These are phyloP conservation scores for Octonoba sinensis DNA, from an alignment of 2,888 invertebrate genomes.

Conservation along the genomic window DNA sequence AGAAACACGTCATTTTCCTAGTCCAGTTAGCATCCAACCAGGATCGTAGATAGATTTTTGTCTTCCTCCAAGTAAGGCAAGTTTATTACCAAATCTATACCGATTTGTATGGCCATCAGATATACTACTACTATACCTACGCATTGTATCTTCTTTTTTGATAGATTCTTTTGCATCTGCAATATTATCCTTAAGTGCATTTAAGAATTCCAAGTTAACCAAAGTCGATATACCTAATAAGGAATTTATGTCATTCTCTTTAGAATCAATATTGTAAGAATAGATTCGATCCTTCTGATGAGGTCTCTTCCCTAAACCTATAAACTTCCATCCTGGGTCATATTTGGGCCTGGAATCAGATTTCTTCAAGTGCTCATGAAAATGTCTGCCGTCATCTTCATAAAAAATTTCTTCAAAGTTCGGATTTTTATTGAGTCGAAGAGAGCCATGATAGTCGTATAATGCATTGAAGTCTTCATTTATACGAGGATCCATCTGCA, in stretches of 20 bases:
- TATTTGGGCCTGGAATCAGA: conserved; percentile 52
- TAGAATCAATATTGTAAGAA: background rate
- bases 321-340: conserved; percentile 61
- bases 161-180: conserved; percentile 28
- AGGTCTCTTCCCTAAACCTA: conserved; percentile 58
- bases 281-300: conserved; percentile 11
- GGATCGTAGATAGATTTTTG: conserved; percentile 54
- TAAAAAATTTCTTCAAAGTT: conserved; percentile 1
- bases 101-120: background rate
- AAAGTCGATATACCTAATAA: conserved; percentile 39
- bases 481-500: no score
- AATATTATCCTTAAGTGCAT: conserved; percentile 38
- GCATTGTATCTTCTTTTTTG: conserved; percentile 29
- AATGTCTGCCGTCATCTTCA: background rate
- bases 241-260: conserved; percentile 10
- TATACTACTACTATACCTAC: conserved; percentile 6
- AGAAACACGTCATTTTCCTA: conserved; percentile 28
- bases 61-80: conserved; percentile 15
- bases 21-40: conserved; percentile 57
- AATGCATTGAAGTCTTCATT: conserved; percentile 36
- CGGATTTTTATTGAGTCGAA: background rate
- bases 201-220: conserved; percentile 50
- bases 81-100: conserved; percentile 6
- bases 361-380: conserved; percentile 21
- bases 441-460: conserved; percentile 3